Percentiles rank a stretch among this genome's conserved stretches.
Evolutionary conservation across 2,888 invertebrate genomes (phyloP).

Genomic region (Scotopteryx bipunctaria): DNA sequence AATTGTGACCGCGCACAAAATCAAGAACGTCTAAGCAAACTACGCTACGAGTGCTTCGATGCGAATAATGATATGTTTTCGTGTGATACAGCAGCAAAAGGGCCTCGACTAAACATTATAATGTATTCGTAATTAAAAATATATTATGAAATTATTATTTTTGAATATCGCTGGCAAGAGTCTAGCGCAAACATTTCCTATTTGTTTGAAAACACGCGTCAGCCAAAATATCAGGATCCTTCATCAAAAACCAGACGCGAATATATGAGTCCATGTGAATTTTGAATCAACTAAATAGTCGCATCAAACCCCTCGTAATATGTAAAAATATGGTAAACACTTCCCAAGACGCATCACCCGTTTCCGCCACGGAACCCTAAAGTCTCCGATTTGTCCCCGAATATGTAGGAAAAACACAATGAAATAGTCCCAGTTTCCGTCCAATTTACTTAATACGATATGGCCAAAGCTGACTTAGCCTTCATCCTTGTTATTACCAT

Average conservation of each 20-base stretch:
- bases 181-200: no score
- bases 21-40: no score
- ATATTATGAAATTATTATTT: no score
- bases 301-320: slow-evolving; percentile 10
- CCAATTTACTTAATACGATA: slow-evolving; percentile 73
- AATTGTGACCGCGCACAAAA: no score
- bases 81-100: no score
- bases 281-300: slow-evolving; percentile 12
- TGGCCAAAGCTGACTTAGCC: slow-evolving; percentile 51
- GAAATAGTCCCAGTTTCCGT: slow-evolving; percentile 65
- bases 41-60: no score
- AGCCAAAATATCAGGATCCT: not conserved
- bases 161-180: no score
- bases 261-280: slow-evolving; percentile 1
- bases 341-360: slow-evolving; percentile 31
- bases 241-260: not conserved
- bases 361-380: slow-evolving; percentile 35
- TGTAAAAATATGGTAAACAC: slow-evolving; percentile 34
- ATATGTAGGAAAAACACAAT: slow-evolving; percentile 55
- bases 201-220: not conserved
- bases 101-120: no score
- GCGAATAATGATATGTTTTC: no score
- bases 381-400: slow-evolving; percentile 46
- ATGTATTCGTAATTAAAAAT: no score
- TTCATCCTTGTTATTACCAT: slow-evolving; percentile 55